Evolutionary conservation across 2,113 vertebrate genomes (phyloP).

Genomic region (Amphiprion percula): DNA sequence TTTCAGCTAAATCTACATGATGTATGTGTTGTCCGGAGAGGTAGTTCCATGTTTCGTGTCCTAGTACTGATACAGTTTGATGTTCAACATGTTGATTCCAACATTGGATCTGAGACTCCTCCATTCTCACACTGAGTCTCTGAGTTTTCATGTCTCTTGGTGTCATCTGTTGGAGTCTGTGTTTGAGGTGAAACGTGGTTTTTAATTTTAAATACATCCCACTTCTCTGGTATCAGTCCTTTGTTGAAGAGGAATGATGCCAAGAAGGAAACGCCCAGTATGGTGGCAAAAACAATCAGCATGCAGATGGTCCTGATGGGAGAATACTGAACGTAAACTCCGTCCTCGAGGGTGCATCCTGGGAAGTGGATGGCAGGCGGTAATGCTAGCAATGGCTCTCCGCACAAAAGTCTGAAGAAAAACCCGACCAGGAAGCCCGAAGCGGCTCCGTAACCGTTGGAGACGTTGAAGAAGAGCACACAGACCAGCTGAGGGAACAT

Average conservation of each 20-base stretch:
- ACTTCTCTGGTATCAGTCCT: slow-evolving; percentile 71
- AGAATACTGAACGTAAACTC: slow-evolving; percentile 76
- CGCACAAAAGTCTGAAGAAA: slow-evolving; percentile 79
- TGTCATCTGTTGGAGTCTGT: not conserved
- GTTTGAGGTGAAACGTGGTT: not conserved
- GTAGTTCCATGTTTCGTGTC: not conserved
- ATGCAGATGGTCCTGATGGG: slow-evolving; percentile 81
- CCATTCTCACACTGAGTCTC: not conserved
- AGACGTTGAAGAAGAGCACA: slow-evolving; percentile 62
- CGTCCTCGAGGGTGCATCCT: slow-evolving; percentile 63
- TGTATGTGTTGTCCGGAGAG: not conserved
- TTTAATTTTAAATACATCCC: slow-evolving; percentile 75
- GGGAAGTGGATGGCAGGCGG: slow-evolving; percentile 75
- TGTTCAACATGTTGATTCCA: slow-evolving; percentile 28
- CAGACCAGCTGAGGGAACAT: slow-evolving; percentile 86
- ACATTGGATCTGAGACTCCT: not conserved
- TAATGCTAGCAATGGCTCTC: slow-evolving; percentile 79
- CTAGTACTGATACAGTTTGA: not conserved
- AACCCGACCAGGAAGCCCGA: slow-evolving; percentile 74
- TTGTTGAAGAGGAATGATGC: slow-evolving; percentile 71
- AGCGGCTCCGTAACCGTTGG: slow-evolving; percentile 80
- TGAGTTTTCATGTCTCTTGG: not conserved
- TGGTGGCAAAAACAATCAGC: slow-evolving; percentile 61
- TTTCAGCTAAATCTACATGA: too few relatives aligned
- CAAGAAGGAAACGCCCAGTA: slow-evolving; percentile 67